Conservation (phyloP, 2,888 invertebrate species). For the Myopa tessellatipennis region DNA sequence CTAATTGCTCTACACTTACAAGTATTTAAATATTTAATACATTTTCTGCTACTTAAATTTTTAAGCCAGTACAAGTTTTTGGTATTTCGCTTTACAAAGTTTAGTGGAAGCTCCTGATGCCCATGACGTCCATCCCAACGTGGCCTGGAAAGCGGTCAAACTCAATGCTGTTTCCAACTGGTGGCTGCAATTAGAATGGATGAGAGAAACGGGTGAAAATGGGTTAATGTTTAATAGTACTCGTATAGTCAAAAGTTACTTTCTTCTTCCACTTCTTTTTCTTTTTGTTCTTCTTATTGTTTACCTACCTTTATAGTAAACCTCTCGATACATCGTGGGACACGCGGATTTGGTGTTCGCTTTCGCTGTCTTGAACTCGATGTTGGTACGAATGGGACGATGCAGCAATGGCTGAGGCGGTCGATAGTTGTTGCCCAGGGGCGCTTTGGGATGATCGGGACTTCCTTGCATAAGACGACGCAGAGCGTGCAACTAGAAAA, state of each 20-base stretch:
- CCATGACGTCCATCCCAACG: conserved; percentile 51
- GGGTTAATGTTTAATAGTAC: neutral
- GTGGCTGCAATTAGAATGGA: conserved; percentile 73
- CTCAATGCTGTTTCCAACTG: conserved; percentile 86
- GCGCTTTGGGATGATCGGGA: conserved; percentile 86
- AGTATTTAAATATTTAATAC: conserved; percentile 9
- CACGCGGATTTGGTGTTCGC: conserved; percentile 83
- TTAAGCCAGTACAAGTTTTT: conserved; percentile 37
- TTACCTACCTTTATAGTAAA: conserved; percentile 84
- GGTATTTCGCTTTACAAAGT: conserved; percentile 47
- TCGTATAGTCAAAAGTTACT: neutral
- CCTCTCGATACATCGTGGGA: conserved; percentile 92
- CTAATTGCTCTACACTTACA: neutral
- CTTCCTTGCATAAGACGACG: conserved; percentile 91
- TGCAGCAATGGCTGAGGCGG: conserved; percentile 94
- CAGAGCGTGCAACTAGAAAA: conserved; percentile 79
- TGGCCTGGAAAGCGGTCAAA: conserved; percentile 38
- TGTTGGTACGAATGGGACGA: conserved; percentile 94
- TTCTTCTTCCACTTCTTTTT: neutral
- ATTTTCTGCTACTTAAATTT: conserved; percentile 34
- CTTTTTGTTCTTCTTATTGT: neutral
- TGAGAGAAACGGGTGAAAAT: conserved; percentile 17
- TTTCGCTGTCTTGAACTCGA: conserved; percentile 87
- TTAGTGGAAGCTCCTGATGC: conserved; percentile 66
- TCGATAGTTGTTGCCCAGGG: conserved; percentile 94